Conservation (phyloP, 2,797 vertebrate genomes). For the Pampus argenteus region DNA sequence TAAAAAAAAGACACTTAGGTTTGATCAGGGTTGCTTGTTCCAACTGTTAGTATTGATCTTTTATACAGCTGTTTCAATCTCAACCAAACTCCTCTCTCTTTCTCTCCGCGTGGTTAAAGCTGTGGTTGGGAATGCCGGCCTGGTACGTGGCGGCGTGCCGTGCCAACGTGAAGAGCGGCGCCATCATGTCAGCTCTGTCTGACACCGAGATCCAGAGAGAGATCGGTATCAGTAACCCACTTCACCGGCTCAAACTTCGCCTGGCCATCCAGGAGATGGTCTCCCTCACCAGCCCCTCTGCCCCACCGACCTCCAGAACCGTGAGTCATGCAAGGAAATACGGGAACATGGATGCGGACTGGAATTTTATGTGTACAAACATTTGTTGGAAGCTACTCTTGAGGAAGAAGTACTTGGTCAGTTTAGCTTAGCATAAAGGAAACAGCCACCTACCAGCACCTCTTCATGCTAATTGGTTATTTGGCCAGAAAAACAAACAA, state of each 20-base stretch:
- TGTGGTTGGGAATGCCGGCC: slow-evolving; percentile 98
- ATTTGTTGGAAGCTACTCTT: slow-evolving; percentile 9
- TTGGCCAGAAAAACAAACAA: background rate
- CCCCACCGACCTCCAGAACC: slow-evolving; percentile 96
- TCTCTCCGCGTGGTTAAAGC: slow-evolving; percentile 74
- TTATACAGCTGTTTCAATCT: background rate
- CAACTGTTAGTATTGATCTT: no score
- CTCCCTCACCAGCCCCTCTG: slow-evolving; percentile 96
- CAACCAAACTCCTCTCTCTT: background rate
- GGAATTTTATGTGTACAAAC: background rate
- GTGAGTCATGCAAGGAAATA: slow-evolving; percentile 84
- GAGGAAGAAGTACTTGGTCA: background rate
- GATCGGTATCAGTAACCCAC: slow-evolving; percentile 97
- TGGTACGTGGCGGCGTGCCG: slow-evolving; percentile 98
- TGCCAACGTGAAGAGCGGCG: slow-evolving; percentile 97
- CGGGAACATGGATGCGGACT: background rate
- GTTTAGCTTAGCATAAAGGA: background rate
- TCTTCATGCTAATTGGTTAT: background rate
- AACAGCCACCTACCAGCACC: no score
- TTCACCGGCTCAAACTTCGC: slow-evolving; percentile 96
- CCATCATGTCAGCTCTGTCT: slow-evolving; percentile 98
- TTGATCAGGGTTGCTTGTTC: no score
- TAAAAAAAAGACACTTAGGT: background rate
- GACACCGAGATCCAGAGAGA: slow-evolving; percentile 99
- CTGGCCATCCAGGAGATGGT: slow-evolving; percentile 99